phyloP scores from a whole-genome alignment of 2,113 vertebrate genomes.

The Casuarius casuarius region DNA sequence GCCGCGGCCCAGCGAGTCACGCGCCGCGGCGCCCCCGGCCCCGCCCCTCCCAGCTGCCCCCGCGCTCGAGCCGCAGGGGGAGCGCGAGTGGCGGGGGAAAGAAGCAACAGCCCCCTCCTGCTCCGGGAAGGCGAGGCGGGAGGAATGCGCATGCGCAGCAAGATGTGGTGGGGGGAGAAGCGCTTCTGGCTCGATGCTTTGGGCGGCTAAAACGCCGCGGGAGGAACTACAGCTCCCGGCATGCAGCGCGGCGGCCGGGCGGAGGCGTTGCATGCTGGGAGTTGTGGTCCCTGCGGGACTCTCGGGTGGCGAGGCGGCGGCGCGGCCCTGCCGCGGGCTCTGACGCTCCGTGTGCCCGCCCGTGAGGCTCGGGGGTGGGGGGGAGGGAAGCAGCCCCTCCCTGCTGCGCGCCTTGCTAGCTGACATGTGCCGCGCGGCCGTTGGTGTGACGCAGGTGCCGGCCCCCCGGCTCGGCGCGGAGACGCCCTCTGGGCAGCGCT shows the following conservation, averaged over 20 bases:
- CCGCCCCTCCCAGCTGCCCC: not conserved
- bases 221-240: not conserved
- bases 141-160: not conserved
- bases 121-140: fast-evolving
- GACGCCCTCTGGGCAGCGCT: too few species aligned
- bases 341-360: too few species aligned
- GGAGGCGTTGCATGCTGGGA: constrained; percentile 22
- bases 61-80: not conserved
- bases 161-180: not conserved
- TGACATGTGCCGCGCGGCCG: too few species aligned
- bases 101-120: not conserved
- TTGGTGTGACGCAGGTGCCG: too few species aligned
- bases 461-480: too few species aligned
- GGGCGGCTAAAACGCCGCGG: fast-evolving
- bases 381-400: too few species aligned
- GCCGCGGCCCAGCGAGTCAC: too few species aligned
- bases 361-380: too few species aligned
- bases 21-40: not conserved
- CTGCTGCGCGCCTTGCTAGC: too few species aligned
- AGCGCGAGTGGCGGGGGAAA: not conserved
- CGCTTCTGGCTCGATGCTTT: fast-evolving
- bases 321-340: too few species aligned
- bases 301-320: not conserved
- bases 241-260: not conserved
- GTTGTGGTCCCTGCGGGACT: not conserved